A percentile compares a stretch with the other conserved stretches of the same genome.
Evolutionary conservation across 2,113 vertebrate species (phyloP).

Genomic region (Dasypus novemcinctus): DNA sequence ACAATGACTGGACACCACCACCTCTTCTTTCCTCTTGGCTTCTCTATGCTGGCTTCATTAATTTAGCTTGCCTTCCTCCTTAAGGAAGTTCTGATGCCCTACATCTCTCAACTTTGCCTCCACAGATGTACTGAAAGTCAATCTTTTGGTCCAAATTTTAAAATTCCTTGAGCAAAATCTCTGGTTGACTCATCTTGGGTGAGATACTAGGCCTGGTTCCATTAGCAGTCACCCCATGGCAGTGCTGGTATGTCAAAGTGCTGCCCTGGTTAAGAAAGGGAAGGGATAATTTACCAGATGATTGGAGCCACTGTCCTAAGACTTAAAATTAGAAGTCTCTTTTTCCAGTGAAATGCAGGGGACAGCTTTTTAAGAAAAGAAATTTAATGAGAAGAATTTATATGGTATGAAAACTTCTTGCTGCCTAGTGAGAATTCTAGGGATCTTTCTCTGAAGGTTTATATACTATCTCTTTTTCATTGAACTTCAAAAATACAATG

Average conservation of each 20-base stretch:
- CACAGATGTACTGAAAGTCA: neutral
- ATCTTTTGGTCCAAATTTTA: neutral
- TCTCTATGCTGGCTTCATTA: neutral
- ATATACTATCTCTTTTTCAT: neutral
- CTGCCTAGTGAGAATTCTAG: neutral
- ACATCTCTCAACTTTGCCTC: neutral
- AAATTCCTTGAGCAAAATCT: neutral
- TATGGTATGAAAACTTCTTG: neutral
- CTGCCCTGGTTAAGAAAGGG: neutral
- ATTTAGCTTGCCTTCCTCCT: neutral
- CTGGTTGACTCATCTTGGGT: neutral
- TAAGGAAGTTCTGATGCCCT: neutral
- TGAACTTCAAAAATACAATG: neutral
- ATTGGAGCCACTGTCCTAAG: neutral
- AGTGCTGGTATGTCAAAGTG: neutral
- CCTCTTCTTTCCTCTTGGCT: neutral
- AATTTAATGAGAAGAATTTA: neutral
- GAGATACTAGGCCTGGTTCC: neutral
- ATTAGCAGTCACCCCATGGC: neutral
- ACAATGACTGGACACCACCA: neutral
- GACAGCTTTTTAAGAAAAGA: neutral
- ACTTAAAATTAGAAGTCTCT: neutral
- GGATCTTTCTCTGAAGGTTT: neutral
- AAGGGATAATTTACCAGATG: neutral
- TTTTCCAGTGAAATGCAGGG: neutral